Conservation (phyloP, 2,888 invertebrate genomes). For the Trachelus stipa region DNA sequence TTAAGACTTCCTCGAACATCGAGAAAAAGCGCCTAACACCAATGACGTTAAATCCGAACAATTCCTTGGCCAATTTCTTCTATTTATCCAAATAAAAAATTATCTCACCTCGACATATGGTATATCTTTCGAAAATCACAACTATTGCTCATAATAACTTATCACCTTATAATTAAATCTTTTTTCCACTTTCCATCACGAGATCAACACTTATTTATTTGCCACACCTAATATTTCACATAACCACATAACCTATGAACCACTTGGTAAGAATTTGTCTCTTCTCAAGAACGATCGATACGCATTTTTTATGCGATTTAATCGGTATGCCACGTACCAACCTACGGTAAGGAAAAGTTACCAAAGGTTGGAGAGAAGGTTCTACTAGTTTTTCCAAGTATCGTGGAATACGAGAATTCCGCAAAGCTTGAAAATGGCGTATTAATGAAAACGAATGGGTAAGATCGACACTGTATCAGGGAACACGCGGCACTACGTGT, state of each 20-base stretch:
- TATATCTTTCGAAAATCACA: neutral
- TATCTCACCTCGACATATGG: neutral
- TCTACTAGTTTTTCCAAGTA: neutral
- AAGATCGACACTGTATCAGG: slow-evolving; percentile 38
- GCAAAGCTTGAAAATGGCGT: slow-evolving; percentile 15
- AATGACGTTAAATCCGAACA: neutral
- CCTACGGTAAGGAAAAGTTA: neutral
- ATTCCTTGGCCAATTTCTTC: neutral
- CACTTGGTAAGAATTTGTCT: too few species aligned
- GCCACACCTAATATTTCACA: neutral
- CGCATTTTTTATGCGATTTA: neutral
- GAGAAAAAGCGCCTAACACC: neutral
- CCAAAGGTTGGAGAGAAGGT: neutral
- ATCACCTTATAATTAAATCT: neutral
- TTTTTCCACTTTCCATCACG: too few species aligned
- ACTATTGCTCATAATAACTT: neutral
- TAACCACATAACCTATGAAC: neutral
- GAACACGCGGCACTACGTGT: slow-evolving; percentile 31
- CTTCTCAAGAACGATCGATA: neutral
- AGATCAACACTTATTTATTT: too few species aligned
- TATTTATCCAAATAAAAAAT: neutral
- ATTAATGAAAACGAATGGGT: slow-evolving; percentile 35
- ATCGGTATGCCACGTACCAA: neutral
- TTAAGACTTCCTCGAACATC: neutral
- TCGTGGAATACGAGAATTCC: neutral